Conservation (phyloP, 2,888 invertebrate genomes). For the Andrena fulva region DNA sequence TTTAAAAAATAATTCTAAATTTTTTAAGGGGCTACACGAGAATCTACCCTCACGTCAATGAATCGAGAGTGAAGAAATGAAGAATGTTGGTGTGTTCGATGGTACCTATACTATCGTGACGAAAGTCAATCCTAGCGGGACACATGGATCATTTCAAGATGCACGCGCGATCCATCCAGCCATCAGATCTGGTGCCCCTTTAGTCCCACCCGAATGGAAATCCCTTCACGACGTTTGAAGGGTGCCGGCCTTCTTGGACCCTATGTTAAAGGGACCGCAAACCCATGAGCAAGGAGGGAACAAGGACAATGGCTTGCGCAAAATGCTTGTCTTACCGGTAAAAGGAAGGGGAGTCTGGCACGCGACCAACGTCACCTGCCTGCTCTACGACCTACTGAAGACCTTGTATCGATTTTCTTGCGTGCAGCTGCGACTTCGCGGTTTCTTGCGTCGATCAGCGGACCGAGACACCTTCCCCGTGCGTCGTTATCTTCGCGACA, state of each 20-base stretch:
- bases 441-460: constrained; percentile 75
- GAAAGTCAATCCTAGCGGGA: constrained; percentile 33
- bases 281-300: constrained; percentile 74
- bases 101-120: constrained; percentile 7
- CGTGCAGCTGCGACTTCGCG: constrained; percentile 79
- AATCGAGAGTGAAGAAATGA: too few relatives aligned
- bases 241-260: constrained; percentile 64
- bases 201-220: constrained; percentile 56
- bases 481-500: constrained; percentile 75
- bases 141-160: constrained; percentile 48
- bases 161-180: constrained; percentile 37
- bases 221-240: constrained; percentile 64
- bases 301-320: constrained; percentile 78
- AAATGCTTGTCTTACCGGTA: constrained; percentile 81
- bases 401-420: constrained; percentile 78
- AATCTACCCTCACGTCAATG: too few relatives aligned
- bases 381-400: constrained; percentile 70
- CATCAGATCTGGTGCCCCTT: constrained; percentile 46
- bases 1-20: too few relatives aligned
- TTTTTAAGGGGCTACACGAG: too few relatives aligned
- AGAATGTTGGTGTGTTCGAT: not conserved
- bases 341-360: constrained; percentile 79
- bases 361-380: constrained; percentile 85
- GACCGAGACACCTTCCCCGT: constrained; percentile 74
- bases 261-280: constrained; percentile 79